Base-by-base conservation (phyloP, 2,797 vertebrate genomes). In the Jordanella pulchra region DNA sequence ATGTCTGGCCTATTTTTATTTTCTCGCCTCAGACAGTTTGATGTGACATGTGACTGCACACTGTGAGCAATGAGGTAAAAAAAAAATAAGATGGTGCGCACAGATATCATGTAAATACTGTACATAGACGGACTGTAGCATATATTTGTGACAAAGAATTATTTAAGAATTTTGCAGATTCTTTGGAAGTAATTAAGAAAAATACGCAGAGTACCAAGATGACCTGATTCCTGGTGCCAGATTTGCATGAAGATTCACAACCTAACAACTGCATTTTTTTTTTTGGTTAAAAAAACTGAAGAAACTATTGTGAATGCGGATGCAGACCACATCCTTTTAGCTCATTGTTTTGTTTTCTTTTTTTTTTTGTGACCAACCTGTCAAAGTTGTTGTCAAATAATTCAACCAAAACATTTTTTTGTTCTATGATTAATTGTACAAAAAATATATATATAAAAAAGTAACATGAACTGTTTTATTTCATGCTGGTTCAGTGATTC, bases 61-160 rank as follows among this genome's bases (percentile, higher is more conserved):
- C 80, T 87, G 87, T 50, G 86, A 87, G 67, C 50, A 21, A 47
- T 50, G 47, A 13, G 74, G 67, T 64, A 39, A 69, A 54, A 39
- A 39, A 35, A 35, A 39, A 39, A 39, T 67, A 50, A 21, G 65
- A 30, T 15, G 35, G 3, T 7, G 15, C 61, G 70, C 42, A 74
- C 47, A 73, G 50, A 72, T 44, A 44, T 42, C 61, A 9, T 84
- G 71, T 72, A 64, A 35, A 80, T 55, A 67, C 28, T 72, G 56
- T 79, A 64, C 42, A 60, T 47, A 76, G 28, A 69, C 25, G 27
- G 39, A 53, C 50, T 72, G 25, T 51, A 77, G 73, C 32, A 70
- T 67, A 82, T 82, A 60, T 75, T 83, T 66, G 70, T 67, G 67
- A 54, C 54, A 60, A 70, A 32, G 15, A 64, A 63, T 30, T 35